Base-by-base conservation (phyloP, 2,888 invertebrate genomes). In the Eupithecia centaureata region DNA sequence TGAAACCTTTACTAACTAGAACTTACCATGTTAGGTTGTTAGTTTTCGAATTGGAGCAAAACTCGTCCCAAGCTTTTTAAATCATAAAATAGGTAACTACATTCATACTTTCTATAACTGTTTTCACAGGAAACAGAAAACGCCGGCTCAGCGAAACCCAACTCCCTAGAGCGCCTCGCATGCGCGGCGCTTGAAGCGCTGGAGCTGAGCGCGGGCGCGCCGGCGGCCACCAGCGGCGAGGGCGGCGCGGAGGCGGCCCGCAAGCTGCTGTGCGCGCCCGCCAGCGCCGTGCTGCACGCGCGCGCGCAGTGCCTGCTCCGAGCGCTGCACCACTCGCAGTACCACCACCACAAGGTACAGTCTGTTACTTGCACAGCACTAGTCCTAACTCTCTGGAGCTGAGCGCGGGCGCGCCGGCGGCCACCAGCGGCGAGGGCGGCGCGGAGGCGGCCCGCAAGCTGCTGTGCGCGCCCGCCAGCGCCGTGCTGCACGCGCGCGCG, bases 291-390 rank as follows among this genome's bases (percentile, higher is more conserved):
- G 13, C 77, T 94, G 56, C 92, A 93, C 59, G 91, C 91, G 0
- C 78, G 93, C 70, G 96, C 97, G 2, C 98, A 97, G 81, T 96
- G 96, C 32, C 94, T 99, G 67, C 88, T 99, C 76, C 95, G 97
- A 0, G 96, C 98, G 0, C 88, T 99, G 35, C 94, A 95, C 30
- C 96, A 95, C 33, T 95, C 95, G 56, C 92, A 95, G 7, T 99
- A 98, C 87, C 97, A 98, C 83, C 95, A 95, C 77, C 98, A 97
- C 83, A 99, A 98, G 94, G 97, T 67, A 13, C n/a, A n/a, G n/a
- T n/a, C 13, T 4, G 10, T 27, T 10, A 52, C 93, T 0, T 93
- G 93, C 72, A 88, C 91, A 0, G 91, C 93, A 0, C 79, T 94
- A 7, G 38, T 10, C 13, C 15, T 0, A 93, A 93, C 61, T 88